Evolutionary conservation across 2,888 invertebrate species (phyloP), one percentile per base, ranked within the genome.

Genomic region (Trichacis sp.): DNA sequence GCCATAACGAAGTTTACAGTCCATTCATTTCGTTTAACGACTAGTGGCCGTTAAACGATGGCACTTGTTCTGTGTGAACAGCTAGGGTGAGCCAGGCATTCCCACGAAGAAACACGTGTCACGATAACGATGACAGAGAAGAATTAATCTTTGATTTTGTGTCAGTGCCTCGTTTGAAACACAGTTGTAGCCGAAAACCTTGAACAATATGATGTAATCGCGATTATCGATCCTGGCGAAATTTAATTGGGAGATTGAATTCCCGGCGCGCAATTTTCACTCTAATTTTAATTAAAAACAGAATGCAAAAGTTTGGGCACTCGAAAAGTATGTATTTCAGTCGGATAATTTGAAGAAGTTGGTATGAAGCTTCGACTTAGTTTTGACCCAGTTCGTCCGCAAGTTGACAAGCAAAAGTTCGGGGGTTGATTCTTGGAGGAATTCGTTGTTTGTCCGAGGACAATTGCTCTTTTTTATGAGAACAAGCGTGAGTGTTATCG

Each of bases 331-430:
- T 42, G 33, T n/a, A 17, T 42, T 42, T 42, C 19, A 19, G 18
- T 9, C 19, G 5, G 43, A 43, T 43, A 19, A 18, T 43, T 17
- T 43, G n/a, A 43, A 43, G n/a, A 43, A 43, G 18, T 43, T 43
- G 11, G n/a, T 1, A 12, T 15, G 5, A 40, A 40, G 15, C 8
- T 40, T 2, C 18, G 11, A 11, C 19, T 43, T 3, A 43, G 43
- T 19, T 18, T 43, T 43, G 49, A 65, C 61, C 47, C 50, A 63
- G 56, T 56, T 62, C 33, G 53, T 14, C 38, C 53, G 48, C 14
- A 20, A 36, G 46, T 15, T 61, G 50, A 57, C 53, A 45, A 47
- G 30, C 45, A 65, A 62, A 60, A 57, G 55, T 61, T 59, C 50
- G 48, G 20, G 40, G 53, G 50, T 63, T 56, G 51, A 51, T 56